Evolutionary conservation across 2,888 invertebrate genomes (phyloP), one percentile per base, ranked within the genome.

Genomic region (Tenthredo scrophulariae): DNA sequence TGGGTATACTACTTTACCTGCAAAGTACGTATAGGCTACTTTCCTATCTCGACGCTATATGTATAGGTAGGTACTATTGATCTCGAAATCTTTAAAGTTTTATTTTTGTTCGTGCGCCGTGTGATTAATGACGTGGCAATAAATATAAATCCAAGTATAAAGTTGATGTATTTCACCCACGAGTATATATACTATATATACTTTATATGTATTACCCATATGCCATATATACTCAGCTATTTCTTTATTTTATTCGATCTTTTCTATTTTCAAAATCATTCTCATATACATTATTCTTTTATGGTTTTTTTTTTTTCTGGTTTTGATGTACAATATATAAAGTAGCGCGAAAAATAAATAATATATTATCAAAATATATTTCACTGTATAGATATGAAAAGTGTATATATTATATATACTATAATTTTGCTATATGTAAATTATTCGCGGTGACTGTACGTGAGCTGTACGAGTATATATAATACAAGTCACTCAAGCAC

Each of bases 41-140:
- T 22, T 26, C 43, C 22, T n/a, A 70, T 15, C 10, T 40, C n/a
- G 15, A 67, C 43, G n/a, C n/a, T 72, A n/a, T 37, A 37, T 0
- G 37, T 37, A 37, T 2, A 4, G 5, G 33, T 33, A 4, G 2
- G 4, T 33, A 33, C 18, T 50, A 43, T 72, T 72, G 22, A 72
- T 40, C 40, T 67, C 67, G 67, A 29, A 67, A 67, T 72, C 72
- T 43, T 13, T 40, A 22, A 67, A 22, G 4, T 33, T 67, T 67
- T 26, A 67, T 29, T 29, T 29, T 67, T 18, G 67, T 67, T 67
- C 67, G 67, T 29, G 29, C 29, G 0, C 33, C 29, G 6, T 67
- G 67, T 67, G 67, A 67, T 67, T 67, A 67, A 67, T 67, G 67
- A 67, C 33, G 29, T 67, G 67, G 67, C 67, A 33, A 67, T 67